A percentile compares a stretch with the other conserved stretches of the same genome.
Evolutionary conservation across 1,140 invertebrate genomes (phyloP).

Genomic region (Tetraneura akinire): DNA sequence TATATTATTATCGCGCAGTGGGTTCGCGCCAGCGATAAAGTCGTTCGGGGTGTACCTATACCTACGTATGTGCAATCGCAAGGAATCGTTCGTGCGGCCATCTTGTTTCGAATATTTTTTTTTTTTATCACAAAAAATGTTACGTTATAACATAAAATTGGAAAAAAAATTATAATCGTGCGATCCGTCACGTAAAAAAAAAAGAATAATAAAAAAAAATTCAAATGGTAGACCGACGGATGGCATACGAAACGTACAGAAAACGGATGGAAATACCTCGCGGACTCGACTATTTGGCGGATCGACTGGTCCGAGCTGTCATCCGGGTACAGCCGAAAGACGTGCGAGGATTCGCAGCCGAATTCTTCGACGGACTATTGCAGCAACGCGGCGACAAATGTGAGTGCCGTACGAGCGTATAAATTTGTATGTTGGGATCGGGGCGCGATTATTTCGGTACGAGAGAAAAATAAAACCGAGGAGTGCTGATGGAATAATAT

Average conservation of each 20-base stretch:
- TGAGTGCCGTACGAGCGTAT: neutral
- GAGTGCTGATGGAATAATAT: too few relatives aligned
- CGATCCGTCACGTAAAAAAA: too few relatives aligned
- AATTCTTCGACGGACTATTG: conserved; percentile 24
- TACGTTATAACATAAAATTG: neutral
- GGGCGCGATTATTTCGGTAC: too few relatives aligned
- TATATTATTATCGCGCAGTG: too few relatives aligned
- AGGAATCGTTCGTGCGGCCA: neutral
- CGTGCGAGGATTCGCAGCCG: conserved; percentile 13
- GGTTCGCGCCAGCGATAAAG: neutral
- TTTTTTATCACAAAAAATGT: too few relatives aligned
- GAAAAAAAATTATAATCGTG: neutral
- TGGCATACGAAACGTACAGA: conserved; percentile 29
- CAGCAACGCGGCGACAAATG: conserved; percentile 4
- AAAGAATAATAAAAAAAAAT: too few relatives aligned
- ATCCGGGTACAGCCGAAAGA: conserved; percentile 25
- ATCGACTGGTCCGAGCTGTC: conserved; percentile 8
- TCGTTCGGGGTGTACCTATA: neutral
- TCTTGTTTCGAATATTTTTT: too few relatives aligned
- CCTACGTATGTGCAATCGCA: neutral
- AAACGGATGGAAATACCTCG: conserved; percentile 37
- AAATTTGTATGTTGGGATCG: neutral
- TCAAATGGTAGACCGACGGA: conserved; percentile 24
- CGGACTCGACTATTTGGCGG: conserved; percentile 36
- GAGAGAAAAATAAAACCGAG: too few relatives aligned